Evolutionary conservation across 1,140 invertebrate species (phyloP), one percentile per base, ranked within the genome.

Genomic region (Heterodera carotae): DNA sequence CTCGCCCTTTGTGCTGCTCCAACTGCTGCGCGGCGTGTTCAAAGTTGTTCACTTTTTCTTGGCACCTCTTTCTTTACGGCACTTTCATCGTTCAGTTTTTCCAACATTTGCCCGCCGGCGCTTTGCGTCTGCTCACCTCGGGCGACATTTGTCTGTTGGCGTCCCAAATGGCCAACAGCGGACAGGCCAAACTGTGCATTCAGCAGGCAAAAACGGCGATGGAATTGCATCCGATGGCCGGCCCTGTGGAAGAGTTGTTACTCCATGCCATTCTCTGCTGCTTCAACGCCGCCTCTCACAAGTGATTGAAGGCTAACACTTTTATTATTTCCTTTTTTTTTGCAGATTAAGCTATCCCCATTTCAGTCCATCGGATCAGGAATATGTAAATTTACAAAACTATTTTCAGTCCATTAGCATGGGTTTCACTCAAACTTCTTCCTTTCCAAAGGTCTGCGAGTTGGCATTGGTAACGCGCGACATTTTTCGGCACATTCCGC

Each of bases 1-100:
- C 39, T 80, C 79, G 10, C 79, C 79, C 36, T 80, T 79, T 43
- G 76, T 80, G 8, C 62, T 80, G 6, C n/a, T 80, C 22, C 67
- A 80, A n/a, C 43, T 80, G 31, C 36, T 80, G 34, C 59, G 39
- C 22, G 59, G 56, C 64, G 72, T 62, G 22, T 74, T 74, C 33
- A 74, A 74, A 56, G 72, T 74, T 64, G 22, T 22, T 27, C 56
- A n/a, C 18, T 3, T 36, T 18, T 10, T 15, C 15, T 22, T 64
- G n/a, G n/a, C 34, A 1, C 27, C 25, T 2, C 36, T 15, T 6
- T 25, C 31, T n/a, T 34, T 15, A 53, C 39, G 12, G 12, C 10
- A 72, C 25, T 62, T 43, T 59, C 25, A 25, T 56, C 31, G 18
- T 22, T 62, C 22, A 74, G 72, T 74, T 74, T 10, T 64, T 74